Conservation (phyloP, 1,140 invertebrate genomes). For the Drosophila subpulchrella region DNA sequence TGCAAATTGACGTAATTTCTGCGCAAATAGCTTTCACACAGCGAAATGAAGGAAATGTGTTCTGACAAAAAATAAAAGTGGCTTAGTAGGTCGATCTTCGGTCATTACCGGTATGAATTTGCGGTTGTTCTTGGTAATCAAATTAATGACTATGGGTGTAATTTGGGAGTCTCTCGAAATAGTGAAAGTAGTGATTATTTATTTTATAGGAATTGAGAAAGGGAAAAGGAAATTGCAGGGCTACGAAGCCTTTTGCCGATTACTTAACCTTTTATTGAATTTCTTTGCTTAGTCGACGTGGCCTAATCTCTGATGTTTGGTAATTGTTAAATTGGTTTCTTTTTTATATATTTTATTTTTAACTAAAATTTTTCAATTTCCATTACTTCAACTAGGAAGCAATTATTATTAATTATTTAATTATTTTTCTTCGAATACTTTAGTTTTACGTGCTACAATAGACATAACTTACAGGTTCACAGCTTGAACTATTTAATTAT, state of each 20-base stretch:
- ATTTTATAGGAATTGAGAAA: neutral
- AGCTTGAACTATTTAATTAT: no score
- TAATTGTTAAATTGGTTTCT: neutral
- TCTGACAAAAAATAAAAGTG: conserved; percentile 39
- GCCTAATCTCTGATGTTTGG: no score
- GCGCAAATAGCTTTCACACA: conserved; percentile 42
- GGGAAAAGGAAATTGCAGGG: conserved; percentile 4
- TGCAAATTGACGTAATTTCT: conserved; percentile 68
- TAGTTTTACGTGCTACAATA: no score
- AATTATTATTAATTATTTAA: no score
- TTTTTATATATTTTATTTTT: neutral
- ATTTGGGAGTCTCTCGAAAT: conserved; percentile 14
- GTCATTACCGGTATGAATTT: conserved; percentile 46
- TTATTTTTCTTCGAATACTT: no score
- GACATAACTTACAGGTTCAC: no score
- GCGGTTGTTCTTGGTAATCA: conserved; percentile 28
- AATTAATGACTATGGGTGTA: conserved; percentile 23
- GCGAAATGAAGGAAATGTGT: conserved; percentile 42
- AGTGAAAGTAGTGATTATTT: conserved; percentile 33
- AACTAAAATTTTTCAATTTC: no score
- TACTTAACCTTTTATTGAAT: neutral
- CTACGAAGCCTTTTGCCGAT: neutral
- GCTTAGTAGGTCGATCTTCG: conserved; percentile 52
- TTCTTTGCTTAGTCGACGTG: neutral
- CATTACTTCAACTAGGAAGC: no score